Base-by-base conservation (phyloP, 2,797 vertebrate genomes). In the Muraenolepis orangiensis region DNA sequence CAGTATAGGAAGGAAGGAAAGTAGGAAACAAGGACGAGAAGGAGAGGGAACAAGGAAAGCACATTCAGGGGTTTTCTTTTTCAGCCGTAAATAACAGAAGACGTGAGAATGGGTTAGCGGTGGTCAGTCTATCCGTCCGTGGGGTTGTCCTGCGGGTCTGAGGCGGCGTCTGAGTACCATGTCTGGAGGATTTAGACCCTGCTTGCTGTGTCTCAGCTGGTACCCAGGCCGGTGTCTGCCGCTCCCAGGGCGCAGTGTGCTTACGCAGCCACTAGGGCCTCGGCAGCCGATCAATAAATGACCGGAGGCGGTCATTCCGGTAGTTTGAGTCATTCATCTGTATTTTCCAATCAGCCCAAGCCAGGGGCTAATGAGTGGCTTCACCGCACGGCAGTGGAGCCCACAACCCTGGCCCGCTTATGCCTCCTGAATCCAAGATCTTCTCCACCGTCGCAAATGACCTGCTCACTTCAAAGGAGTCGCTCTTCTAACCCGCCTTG, bases 11-110 rank as follows among this genome's bases (percentile, higher is more conserved):
- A 28, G 64, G 64, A 30, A 67, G 67, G 70, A 67, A 28, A 81
- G 51, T 57, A 82, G 78, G 73, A 78, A 77, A 66, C 38, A 71
- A 73, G 66, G 46, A 42, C 51, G 10, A 26, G 66, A 57, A 20
- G 38, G 70, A 36, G 40, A 46, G 67, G 70, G 72, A 79, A 84
- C 79, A 88, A 85, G 66, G 91, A 92, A 90, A 93, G 94, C 85
- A 93, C 85, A 91, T 92, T 93, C 88, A 92, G 93, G 70, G 90
- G 91, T 89, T 64, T 64, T 64, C n/a, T 61, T 23, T 23, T 61
- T 23, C 23, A 26, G 23, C 51, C 23, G 23, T 26, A 64, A 64
- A 26, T 64, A 1, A 64, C 57, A 64, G 57, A 26, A 64, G 81
- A 85, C 72, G 85, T 84, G 86, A 86, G 88, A 87, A 85, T 82